Base-by-base conservation (phyloP, 2,888 invertebrate genomes). In the Pollenia labialis region DNA sequence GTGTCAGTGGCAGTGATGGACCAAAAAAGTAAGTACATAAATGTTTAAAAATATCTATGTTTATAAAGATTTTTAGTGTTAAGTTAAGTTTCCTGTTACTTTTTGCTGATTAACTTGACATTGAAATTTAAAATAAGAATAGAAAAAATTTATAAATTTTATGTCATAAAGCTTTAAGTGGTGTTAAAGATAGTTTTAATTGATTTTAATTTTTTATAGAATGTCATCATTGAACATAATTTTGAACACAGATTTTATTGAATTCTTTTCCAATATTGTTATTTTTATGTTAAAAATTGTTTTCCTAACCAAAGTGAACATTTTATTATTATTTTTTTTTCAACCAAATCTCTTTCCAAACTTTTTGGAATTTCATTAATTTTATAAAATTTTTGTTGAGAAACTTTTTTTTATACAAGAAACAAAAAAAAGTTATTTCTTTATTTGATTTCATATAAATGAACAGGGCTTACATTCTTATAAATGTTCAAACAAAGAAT, bases 11-110 rank as follows among this genome's bases (percentile, higher is more conserved):
- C 84, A 89, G 90, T 75, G 93, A 93, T 89, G 93, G 93, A 87
- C 90, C 92, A 72, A 93, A 93, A 84, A 93, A 93, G 93, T 94
- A 87, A 93, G 93, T 93, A 6, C 6, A 6, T 32, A 87, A 52
- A 74, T 72, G 8, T 40, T 52, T 52, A 10, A 66, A 44, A 58
- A 52, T 12, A 44, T 1, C 16, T 32, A 18, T 14, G 1, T 1
- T 18, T 18, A 81, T 62, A 9, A 48, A 68, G 8, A 48, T 80
- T 68, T 14, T 32, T 16, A 12, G 60, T 54, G 14, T 11, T 56
- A 56, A 4, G 1, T 54, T 54, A 46, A 46, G 0, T 44, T n/a
- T 69, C 42, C 4, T 60, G 14, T 77, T 46, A 32, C 68, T 40
- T 14, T 79, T n/a, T 46, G 42, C 40, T 64, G 56, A 72, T 72